Base-by-base conservation (phyloP, 2,888 invertebrate genomes). In the Agriopis marginaria region DNA sequence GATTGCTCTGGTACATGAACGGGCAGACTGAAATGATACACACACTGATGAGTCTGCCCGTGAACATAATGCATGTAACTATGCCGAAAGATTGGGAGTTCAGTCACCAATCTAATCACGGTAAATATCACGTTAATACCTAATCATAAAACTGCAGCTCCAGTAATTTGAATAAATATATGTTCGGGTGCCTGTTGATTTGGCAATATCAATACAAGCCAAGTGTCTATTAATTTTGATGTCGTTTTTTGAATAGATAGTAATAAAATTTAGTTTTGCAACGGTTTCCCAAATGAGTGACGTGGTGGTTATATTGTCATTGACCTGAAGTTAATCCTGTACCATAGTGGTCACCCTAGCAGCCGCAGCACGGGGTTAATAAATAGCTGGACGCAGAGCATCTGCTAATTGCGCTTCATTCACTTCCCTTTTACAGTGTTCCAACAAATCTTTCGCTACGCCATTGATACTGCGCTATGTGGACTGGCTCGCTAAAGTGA, bases 361-460 rank as follows among this genome's bases (percentile, higher is more conserved):
- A 78, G 78, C 77, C 76, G 76, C 77, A 51, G 64, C 56, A 63
- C 77, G 77, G 47, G 79, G 75, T 82, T n/a, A 83, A 86, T 87
- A 83, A 82, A 83, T 82, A 80, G 80, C 79, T 77, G 78, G 75
- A 77, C 78, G 74, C 71, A 71, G 77, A 84, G 81, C 91, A 89
- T 87, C 90, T 88, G 89, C 87, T 90, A 89, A 91, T 90, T 90
- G 86, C 84, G 75, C 78, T 75, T 79, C 81, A 88, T 86, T 86
- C 85, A 86, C 76, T 80, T 71, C 71, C 68, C 66, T 69, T 69
- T 69, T 71, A 74, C 75, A 63, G 49, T 54, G 63, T 32, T 14
- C 59, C 66, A 44, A 66, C 70, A 70, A 70, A 66, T 70, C 70
- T 66, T 53, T 54, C 62, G 42, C 42, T 32, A 32, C 32, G 44